A percentile compares a stretch with the other conserved stretches of the same genome.
Conservation (phyloP, 2,888 invertebrate species). For the Chalcosyrphus nemorum region DNA sequence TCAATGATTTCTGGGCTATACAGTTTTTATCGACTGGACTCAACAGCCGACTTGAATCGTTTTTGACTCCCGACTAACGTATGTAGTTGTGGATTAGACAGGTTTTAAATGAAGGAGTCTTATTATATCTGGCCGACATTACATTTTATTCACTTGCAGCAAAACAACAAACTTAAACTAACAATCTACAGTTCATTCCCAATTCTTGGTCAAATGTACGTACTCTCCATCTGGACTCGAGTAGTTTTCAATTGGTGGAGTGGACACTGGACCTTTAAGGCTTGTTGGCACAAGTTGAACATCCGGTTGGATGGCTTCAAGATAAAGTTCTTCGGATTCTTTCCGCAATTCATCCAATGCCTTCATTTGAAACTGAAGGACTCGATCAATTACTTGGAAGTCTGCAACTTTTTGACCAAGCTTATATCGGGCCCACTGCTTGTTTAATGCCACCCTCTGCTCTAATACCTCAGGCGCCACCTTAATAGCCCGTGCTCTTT, state of each 20-base stretch:
- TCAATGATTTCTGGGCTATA: too few species aligned
- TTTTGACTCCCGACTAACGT: too few species aligned
- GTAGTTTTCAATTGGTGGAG: conserved; percentile 92
- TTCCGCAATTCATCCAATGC: conserved; percentile 91
- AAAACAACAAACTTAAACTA: not conserved
- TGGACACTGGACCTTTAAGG: conserved; percentile 89
- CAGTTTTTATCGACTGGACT: too few species aligned
- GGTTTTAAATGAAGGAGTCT: too few species aligned
- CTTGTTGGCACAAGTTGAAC: conserved; percentile 86
- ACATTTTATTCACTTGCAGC: not conserved
- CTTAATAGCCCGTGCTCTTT: conserved; percentile 83
- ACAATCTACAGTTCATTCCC: conserved; percentile 83
- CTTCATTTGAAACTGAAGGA: conserved; percentile 87
- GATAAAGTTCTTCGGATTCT: conserved; percentile 93
- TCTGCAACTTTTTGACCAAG: conserved; percentile 85
- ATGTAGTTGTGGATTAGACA: too few species aligned
- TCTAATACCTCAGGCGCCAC: conserved; percentile 85
- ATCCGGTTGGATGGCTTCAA: conserved; percentile 93
- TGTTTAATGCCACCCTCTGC: conserved; percentile 85
- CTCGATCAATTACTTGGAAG: conserved; percentile 86
- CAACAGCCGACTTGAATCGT: too few species aligned
- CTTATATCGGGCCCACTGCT: conserved; percentile 90
- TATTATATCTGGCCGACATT: not conserved
- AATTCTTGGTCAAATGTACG: conserved; percentile 90
- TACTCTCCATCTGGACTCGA: conserved; percentile 95